Base-by-base conservation (phyloP, 2,888 invertebrate genomes). In the Andrena bicolor region DNA sequence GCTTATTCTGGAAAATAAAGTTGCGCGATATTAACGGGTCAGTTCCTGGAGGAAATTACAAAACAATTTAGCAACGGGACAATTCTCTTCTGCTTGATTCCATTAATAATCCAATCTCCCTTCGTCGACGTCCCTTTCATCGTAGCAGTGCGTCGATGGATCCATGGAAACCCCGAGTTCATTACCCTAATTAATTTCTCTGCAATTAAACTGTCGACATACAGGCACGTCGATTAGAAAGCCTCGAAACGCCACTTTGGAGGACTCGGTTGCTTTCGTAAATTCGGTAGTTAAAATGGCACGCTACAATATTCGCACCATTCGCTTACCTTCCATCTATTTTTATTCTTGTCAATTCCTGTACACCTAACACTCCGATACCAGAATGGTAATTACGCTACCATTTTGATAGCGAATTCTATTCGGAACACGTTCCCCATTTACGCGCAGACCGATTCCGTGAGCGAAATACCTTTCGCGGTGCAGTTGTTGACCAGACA, bases 151-250 rank as follows among this genome's bases (percentile, higher is more conserved):
- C n/a, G 51, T 26, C 8, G 41, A n/a, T 30, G 53, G 41, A 51
- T 49, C 75, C 30, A 23, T 35, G 53, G 51, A 32, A 63, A 30
- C 30, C 7, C 23, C 8, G n/a, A 13, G 53, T 65, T 61, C 28
- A 32, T 66, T 61, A 60, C n/a, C 0, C 10, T 74, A 61, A 77
- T 77, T 51, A 60, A 78, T 74, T 66, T 61, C 32, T 20, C 26
- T 41, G 4, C 20, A 60, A 73, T 41, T 35, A 77, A 16, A 28
- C 58, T 28, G 65, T 58, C 73, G 48, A 64, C 51, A 23, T 60
- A 60, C 32, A 41, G 30, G 13, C 7, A 20, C 23, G 49, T 68
- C 23, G 49, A 75, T 69, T 75, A 69, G 20, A 10, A 61, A 51
- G 35, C 35, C 16, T 35, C 30, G 23, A 4, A 16, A 26, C 10